Evolutionary conservation across 1,140 invertebrate genomes (phyloP).

Genomic region (Scaptomyza graminum): DNA sequence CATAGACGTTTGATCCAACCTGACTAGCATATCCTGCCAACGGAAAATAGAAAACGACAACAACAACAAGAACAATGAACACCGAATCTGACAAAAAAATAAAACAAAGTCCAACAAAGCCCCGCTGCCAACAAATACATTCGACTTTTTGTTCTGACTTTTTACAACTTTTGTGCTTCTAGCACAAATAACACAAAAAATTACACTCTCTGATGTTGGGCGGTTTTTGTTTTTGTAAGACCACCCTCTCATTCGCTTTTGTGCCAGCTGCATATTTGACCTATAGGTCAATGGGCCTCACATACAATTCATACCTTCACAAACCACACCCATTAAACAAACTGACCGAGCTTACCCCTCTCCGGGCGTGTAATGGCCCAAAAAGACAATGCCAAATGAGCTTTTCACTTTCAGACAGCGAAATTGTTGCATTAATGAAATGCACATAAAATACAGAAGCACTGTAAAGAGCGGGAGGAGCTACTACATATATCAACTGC

Average conservation of each 20-base stretch:
- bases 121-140: conserved; percentile 10
- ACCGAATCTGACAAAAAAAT: conserved; percentile 4
- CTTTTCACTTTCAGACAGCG: conserved; percentile 49
- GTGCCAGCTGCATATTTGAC: conserved; percentile 29
- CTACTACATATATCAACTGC: too few species aligned
- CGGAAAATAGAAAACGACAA: conserved; percentile 52
- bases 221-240: background rate
- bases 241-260: too few species aligned
- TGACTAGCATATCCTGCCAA: conserved; percentile 42
- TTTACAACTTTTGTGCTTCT: conserved; percentile 1
- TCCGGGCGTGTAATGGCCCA: conserved; percentile 41
- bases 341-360: background rate
- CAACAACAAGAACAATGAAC: conserved; percentile 6
- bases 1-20: conserved; percentile 18
- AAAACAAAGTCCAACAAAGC: conserved; percentile 20
- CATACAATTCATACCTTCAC: background rate
- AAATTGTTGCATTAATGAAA: conserved; percentile 61
- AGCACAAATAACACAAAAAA: background rate
- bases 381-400: conserved; percentile 50
- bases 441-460: conserved; percentile 20
- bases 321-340: background rate
- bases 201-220: background rate
- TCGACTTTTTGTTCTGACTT: conserved; percentile 44
- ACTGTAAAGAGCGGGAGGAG: background rate
- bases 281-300: conserved; percentile 24